Percentiles rank a stretch among this genome's conserved stretches.
Conservation (phyloP, 1,140 invertebrate genomes). For the Galleria mellonella region DNA sequence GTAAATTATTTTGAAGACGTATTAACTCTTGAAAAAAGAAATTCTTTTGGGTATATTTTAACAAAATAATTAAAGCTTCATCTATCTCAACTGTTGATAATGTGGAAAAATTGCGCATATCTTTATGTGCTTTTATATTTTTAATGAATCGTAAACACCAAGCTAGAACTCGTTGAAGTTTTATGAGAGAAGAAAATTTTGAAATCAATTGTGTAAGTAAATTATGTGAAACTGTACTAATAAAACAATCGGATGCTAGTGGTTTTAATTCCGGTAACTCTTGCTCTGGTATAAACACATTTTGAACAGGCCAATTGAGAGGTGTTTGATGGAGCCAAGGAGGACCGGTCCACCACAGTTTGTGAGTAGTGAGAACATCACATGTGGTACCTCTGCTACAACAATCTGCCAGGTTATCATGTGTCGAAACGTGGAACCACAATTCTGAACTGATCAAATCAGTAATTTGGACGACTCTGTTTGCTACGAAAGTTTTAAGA, state of each 20-base stretch:
- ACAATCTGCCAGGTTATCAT: constrained; percentile 7
- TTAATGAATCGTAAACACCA: not conserved
- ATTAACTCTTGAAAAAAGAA: not conserved
- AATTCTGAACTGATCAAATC: not conserved
- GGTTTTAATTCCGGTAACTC: not conserved
- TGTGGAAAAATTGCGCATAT: not conserved
- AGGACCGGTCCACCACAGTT: constrained; percentile 3
- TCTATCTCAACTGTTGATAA: not conserved
- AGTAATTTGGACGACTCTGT: constrained; percentile 4
- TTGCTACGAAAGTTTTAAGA: constrained; percentile 5
- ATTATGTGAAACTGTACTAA: too few relatives aligned
- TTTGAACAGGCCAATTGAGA: not conserved
- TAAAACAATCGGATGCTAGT: too few relatives aligned
- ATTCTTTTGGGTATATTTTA: not conserved
- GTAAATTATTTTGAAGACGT: not conserved
- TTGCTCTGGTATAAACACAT: not conserved
- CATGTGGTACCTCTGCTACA: constrained; percentile 3
- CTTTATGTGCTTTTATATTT: not conserved
- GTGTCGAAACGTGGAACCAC: constrained; percentile 4
- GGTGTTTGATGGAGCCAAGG: not conserved
- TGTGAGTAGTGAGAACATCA: not conserved
- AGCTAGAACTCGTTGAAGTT: not conserved
- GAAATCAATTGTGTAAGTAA: too few relatives aligned
- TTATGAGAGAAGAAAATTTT: too few relatives aligned
- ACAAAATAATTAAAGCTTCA: not conserved